Conservation (phyloP, 64 coral and sea anemone genomes). For the Anthopleura sola region DNA sequence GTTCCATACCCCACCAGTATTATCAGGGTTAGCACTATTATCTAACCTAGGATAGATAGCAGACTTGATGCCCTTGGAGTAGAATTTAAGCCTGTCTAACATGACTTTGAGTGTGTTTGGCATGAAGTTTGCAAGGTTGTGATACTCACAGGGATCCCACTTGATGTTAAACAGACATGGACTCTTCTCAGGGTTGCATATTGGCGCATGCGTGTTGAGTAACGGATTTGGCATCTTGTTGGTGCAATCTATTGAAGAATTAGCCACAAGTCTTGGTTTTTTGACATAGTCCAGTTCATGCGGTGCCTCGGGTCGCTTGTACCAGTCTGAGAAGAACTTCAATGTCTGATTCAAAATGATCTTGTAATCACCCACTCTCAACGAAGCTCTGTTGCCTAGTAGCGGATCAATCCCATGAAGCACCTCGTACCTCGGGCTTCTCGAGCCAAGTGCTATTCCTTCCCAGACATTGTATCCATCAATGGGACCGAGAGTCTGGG, state of each 20-base stretch:
- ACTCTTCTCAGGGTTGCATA: constrained; percentile 83
- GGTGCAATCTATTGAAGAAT: constrained; percentile 73
- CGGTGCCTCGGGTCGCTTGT: constrained; percentile 59
- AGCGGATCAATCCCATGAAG: constrained; percentile 88
- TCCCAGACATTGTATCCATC: constrained; percentile 93
- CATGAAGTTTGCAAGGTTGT: constrained; percentile 96
- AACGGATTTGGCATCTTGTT: constrained; percentile 80
- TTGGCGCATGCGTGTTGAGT: constrained; percentile 85
- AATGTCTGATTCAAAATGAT: constrained; percentile 83
- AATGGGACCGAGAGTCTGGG: constrained; percentile 33
- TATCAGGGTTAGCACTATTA: constrained; percentile 66
- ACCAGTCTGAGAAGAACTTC: constrained; percentile 92
- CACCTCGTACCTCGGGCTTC: constrained; percentile 83
- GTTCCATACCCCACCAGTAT: constrained; percentile 78
- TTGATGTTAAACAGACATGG: constrained; percentile 99
- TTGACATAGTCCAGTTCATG: constrained; percentile 59
- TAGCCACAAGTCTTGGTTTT: constrained; percentile 55
- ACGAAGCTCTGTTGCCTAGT: constrained; percentile 66
- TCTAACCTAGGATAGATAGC: constrained; percentile 78
- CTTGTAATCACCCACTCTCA: constrained; percentile 96
- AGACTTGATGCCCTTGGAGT: constrained; percentile 44
- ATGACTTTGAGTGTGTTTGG: constrained; percentile 97
- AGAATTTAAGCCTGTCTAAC: constrained; percentile 87
- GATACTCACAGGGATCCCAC: constrained; percentile 99
- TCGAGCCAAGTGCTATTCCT: constrained; percentile 50